Percentiles rank a stretch among this genome's conserved stretches.
phyloP scores from a whole-genome alignment of 2,797 vertebrate species.

The Gobio occitaniae region DNA sequence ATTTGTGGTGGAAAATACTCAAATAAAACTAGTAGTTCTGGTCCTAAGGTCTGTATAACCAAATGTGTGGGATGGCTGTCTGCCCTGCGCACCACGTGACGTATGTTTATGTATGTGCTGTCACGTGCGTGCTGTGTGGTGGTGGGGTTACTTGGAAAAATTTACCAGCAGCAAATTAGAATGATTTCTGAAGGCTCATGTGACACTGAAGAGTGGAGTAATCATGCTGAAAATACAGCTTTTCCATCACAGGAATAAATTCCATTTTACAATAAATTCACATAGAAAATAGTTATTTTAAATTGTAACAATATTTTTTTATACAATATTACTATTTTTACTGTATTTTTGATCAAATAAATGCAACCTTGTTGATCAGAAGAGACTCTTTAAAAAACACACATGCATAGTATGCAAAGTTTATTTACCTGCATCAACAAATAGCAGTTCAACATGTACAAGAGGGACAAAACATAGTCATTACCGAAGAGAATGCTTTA shows the following conservation, averaged over 20 bases:
- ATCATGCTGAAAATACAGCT: not conserved
- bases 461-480: slow-evolving; percentile 1
- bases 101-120: slow-evolving; percentile 67
- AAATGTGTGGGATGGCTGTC: slow-evolving; percentile 44
- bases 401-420: not conserved
- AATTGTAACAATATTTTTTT: not conserved
- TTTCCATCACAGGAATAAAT: not conserved
- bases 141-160: not conserved
- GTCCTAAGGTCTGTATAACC: not conserved
- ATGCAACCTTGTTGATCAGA: not conserved
- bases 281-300: not conserved
- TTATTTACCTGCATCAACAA: slow-evolving; percentile 19
- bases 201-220: not conserved
- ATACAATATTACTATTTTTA: not conserved
- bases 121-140: slow-evolving; percentile 53
- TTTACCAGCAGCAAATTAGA: not conserved
- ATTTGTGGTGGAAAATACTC: not conserved
- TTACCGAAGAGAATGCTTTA: not conserved
- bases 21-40: not conserved
- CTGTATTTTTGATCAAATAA: not conserved
- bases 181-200: not conserved
- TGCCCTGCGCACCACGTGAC: slow-evolving; percentile 67
- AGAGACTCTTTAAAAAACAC: not conserved
- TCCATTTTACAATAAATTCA: too few relatives aligned
- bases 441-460: slow-evolving; percentile 10